phyloP scores from a whole-genome alignment of 2,888 invertebrate genomes.

The Elysia crispata region DNA sequence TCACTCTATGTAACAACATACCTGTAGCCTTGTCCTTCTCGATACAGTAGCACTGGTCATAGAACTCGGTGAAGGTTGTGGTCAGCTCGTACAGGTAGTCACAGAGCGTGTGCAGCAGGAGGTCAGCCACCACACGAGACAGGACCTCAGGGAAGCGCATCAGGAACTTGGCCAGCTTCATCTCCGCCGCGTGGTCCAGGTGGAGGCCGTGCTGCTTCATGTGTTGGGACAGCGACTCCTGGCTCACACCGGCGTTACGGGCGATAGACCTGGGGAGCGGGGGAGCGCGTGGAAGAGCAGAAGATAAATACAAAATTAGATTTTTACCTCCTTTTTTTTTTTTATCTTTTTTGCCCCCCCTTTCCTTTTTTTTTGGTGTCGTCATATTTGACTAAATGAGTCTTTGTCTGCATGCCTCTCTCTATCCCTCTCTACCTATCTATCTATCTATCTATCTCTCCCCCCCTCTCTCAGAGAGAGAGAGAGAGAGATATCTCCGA shows the following conservation, averaged over 20 bases:
- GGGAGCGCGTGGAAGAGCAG: too few relatives aligned
- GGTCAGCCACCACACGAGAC: conserved; percentile 87
- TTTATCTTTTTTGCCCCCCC: too few relatives aligned
- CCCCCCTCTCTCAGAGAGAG: too few relatives aligned
- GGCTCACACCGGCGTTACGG: conserved; percentile 76
- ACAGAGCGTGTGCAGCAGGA: conserved; percentile 91
- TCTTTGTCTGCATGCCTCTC: too few relatives aligned
- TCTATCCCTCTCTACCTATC: too few relatives aligned
- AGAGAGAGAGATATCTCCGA: too few relatives aligned
- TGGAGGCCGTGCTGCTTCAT: conserved; percentile 83
- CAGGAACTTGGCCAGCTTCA: conserved; percentile 90
- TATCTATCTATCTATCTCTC: too few relatives aligned
- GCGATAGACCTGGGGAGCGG: conserved; percentile 77
- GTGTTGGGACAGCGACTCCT: conserved; percentile 81
- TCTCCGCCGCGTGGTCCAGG: conserved; percentile 93
- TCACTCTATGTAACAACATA: conserved; percentile 49
- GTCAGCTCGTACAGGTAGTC: conserved; percentile 97
- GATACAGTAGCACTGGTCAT: conserved; percentile 97
- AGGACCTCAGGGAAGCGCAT: conserved; percentile 91
- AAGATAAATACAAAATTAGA: too few relatives aligned
- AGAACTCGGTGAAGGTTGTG: conserved; percentile 96
- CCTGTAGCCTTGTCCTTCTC: conserved; percentile 87
- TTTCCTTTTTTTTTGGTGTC: too few relatives aligned
- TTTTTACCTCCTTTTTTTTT: too few relatives aligned
- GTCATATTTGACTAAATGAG: too few relatives aligned